A percentile compares a stretch with the other conserved stretches of the same genome.
Conservation (phyloP, 2,888 invertebrate genomes). For the Disparrhopalites patrizii region DNA sequence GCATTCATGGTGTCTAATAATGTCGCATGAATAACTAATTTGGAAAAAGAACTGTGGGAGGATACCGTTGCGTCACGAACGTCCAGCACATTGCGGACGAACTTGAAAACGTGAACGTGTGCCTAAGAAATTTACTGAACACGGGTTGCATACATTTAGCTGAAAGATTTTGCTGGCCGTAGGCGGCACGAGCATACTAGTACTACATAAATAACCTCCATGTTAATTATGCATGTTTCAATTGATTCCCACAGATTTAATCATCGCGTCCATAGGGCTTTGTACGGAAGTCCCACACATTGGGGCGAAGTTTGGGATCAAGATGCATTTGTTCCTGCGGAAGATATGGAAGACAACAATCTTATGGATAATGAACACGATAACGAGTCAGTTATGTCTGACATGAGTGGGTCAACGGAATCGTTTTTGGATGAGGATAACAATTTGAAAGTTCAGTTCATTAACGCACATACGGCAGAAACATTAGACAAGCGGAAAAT, state of each 20-base stretch:
- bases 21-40: too few relatives aligned
- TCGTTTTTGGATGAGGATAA: constrained; percentile 48
- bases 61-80: too few relatives aligned
- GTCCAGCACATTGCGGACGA: too few relatives aligned
- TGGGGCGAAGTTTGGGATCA: constrained; percentile 49
- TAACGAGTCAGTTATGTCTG: constrained; percentile 55
- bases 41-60: too few relatives aligned
- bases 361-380: constrained; percentile 49
- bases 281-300: constrained; percentile 48
- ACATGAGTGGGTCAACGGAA: constrained; percentile 47
- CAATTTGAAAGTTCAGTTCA: constrained; percentile 70
- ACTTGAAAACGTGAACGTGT: too few relatives aligned
- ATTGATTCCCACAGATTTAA: constrained; percentile 43
- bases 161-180: too few relatives aligned
- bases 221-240: too few relatives aligned
- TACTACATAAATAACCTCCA: too few relatives aligned
- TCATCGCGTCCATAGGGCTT: constrained; percentile 46
- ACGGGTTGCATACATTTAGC: too few relatives aligned
- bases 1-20: too few relatives aligned
- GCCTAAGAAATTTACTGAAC: too few relatives aligned
- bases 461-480: constrained; percentile 78
- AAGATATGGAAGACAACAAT: constrained; percentile 46
- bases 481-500: constrained; percentile 55
- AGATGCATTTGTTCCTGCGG: constrained; percentile 47
- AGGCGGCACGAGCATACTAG: too few relatives aligned